phyloP scores from a whole-genome alignment of 1,140 invertebrate genomes.

The Elymnias hypermnestra region DNA sequence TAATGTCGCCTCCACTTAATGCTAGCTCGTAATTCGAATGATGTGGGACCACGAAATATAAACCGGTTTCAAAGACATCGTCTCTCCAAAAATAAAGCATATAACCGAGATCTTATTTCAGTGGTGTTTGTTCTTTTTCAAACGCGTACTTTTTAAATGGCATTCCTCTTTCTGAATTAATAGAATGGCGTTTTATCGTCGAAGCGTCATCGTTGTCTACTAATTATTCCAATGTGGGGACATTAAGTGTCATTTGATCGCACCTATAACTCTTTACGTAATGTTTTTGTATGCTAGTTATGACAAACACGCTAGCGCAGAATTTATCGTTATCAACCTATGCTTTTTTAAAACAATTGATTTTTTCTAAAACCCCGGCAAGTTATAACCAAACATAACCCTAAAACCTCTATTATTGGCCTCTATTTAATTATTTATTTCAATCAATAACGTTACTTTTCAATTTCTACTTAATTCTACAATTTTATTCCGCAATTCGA shows the following conservation, averaged over 20 bases:
- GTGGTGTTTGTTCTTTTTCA: constrained; percentile 41
- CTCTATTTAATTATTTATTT: too few relatives aligned
- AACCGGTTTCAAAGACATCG: constrained; percentile 32
- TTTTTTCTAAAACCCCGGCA: too few relatives aligned
- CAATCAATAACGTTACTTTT: too few relatives aligned
- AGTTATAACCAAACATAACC: too few relatives aligned
- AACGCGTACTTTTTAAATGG: constrained; percentile 31
- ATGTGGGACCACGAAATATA: constrained; percentile 31
- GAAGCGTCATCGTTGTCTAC: constrained; percentile 38
- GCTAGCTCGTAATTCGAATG: constrained; percentile 46
- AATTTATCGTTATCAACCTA: too few relatives aligned
- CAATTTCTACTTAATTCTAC: too few relatives aligned
- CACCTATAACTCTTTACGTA: constrained; percentile 32
- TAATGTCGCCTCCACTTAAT: constrained; percentile 47
- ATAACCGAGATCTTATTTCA: constrained; percentile 37
- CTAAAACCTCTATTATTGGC: too few relatives aligned
- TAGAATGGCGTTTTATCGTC: constrained; percentile 41
- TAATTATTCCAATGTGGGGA: constrained; percentile 35
- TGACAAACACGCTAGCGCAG: constrained; percentile 18
- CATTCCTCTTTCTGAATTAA: constrained; percentile 54
- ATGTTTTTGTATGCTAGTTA: constrained; percentile 29
- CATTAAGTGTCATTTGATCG: constrained; percentile 34
- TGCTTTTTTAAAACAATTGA: too few relatives aligned
- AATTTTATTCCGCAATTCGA: too few relatives aligned
- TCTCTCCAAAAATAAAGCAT: constrained; percentile 30